Base-by-base conservation (phyloP, 2,797 vertebrate species). In the Anas flavirostris region DNA sequence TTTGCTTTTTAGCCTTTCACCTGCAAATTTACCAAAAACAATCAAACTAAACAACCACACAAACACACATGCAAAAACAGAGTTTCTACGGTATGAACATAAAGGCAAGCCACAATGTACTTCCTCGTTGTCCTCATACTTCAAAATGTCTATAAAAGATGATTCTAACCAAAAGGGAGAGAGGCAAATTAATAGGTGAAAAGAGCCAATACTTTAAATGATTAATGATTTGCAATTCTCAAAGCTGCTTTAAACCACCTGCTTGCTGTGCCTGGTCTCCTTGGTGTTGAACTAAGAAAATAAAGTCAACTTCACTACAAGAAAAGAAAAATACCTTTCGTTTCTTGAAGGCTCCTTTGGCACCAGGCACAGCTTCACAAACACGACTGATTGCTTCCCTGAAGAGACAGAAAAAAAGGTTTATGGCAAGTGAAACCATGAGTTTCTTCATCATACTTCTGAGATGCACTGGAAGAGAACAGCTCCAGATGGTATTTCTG, bases 321-420 rank as follows among this genome's bases (percentile, higher is more conserved):
- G 12, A 28, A 19, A 74, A 41, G n/a, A 70, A 69, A 81, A 48
- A 93, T 99, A 99, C 99, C 99, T 99, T 99, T 98, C 98, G 99
- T 98, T 99, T 99, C 96, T 99, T 99, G 97, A 98, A 98, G 94
- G 98, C 98, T 98, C 98, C 99, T 99, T 99, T 99, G 97, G 99
- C 97, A 95, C 98, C 98, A 81, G 99, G 99, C 90, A 99, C 97
- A 25, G 99, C 98, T 98, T 99, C 99, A 96, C 99, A 99, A 95
- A 99, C 98, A 96, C 99, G 97, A 98, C 99, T 99, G 98, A 99
- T 99, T 95, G 99, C 99, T 98, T 99, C 99, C 98, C 99, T 99
- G 90, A 63, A 95, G 97, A 97, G 91, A 90, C 95, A 93, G 91
- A 91, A 93, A 82, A 82, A 63, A 95, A 90, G 44, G 77, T 91